Conservation (phyloP, 2,888 invertebrate genomes). For the Hyalella azteca region DNA sequence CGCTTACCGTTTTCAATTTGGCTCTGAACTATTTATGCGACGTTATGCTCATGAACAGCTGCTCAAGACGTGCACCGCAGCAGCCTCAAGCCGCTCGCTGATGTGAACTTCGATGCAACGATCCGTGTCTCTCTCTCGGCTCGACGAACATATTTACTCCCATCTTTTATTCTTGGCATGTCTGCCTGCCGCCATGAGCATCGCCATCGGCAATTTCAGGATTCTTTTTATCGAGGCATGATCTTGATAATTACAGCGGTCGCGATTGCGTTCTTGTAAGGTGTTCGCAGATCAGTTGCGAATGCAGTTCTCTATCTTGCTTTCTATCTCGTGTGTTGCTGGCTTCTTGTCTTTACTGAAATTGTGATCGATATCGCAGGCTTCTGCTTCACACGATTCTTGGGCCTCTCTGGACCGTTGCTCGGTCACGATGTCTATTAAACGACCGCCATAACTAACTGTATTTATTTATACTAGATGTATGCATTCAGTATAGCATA, state of each 20-base stretch:
- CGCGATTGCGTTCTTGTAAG: not conserved
- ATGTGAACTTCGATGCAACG: not conserved
- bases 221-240: constrained; percentile 9
- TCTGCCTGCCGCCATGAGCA: not conserved
- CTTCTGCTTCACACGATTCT: not conserved
- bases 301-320: not conserved
- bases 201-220: not conserved
- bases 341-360: not conserved
- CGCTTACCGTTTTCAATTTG: constrained; percentile 5
- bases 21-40: not conserved
- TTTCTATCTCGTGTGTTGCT: not conserved
- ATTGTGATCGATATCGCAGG: not conserved
- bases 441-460: too few relatives aligned
- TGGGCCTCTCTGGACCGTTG: too few relatives aligned
- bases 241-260: constrained; percentile 17
- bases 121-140: constrained; percentile 28
- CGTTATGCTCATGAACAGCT: not conserved
- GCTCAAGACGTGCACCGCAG: not conserved
- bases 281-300: not conserved
- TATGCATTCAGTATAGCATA: too few relatives aligned
- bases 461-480: too few relatives aligned
- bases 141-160: not conserved
- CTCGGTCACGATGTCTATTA: too few relatives aligned
- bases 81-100: not conserved
- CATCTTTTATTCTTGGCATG: not conserved